Percentiles rank a stretch among this genome's conserved stretches.
Evolutionary conservation across 2,113 vertebrate genomes (phyloP).

Genomic region (Neolamprologus variostigma): DNA sequence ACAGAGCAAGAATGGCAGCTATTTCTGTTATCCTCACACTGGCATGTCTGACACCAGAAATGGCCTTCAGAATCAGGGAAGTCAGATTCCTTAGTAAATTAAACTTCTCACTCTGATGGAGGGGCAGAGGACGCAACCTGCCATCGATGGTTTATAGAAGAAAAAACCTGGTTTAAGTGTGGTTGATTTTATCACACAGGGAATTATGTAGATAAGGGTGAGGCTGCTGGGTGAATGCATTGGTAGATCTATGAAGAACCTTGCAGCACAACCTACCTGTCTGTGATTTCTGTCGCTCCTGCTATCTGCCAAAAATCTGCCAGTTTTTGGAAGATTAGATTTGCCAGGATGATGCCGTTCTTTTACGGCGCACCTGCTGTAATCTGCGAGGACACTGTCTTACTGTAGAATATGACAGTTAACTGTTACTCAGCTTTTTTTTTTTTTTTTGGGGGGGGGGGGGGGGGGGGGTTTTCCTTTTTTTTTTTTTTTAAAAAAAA

Average conservation of each 20-base stretch:
- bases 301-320: neutral
- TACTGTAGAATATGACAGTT: neutral
- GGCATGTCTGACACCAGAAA: neutral
- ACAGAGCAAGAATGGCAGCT: neutral
- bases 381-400: neutral
- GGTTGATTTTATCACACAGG: neutral
- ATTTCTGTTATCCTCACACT: neutral
- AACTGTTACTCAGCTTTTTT: neutral
- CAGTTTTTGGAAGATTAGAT: neutral
- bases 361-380: neutral
- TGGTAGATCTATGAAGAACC: neutral
- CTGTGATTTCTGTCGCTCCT: neutral
- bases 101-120: neutral
- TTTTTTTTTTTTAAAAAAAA: too few relatives aligned
- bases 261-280: neutral
- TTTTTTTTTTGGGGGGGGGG: too few relatives aligned
- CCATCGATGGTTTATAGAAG: neutral
- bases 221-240: neutral
- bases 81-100: neutral
- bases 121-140: neutral
- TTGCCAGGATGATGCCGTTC: neutral
- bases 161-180: neutral
- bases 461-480: neutral
- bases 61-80: neutral
- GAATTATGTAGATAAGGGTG: neutral